Base-by-base conservation (phyloP, 2,888 invertebrate species). In the Andrena minutula region DNA sequence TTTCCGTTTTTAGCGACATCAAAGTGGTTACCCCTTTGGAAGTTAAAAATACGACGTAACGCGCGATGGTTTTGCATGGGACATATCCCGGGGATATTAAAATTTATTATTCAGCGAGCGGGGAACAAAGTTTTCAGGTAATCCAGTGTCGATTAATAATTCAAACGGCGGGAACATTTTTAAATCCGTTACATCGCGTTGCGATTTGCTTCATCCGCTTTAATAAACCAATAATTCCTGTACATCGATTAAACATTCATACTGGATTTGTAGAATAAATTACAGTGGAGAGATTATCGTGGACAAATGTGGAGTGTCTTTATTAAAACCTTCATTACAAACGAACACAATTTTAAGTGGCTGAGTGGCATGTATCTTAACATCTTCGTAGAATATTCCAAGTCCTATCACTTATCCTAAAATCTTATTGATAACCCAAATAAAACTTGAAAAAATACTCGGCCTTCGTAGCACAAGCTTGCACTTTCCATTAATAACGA, bases 111-210 rank as follows among this genome's bases (percentile, higher is more conserved):
- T 78, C 77, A 41, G 8, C 0, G 6, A 10, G 23, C 4, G 8
- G 23, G 35, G 28, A 41, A 16, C n/a, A 10, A 41, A 35, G 51
- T 16, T 56, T 41, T 8, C 10, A 16, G 12, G 3, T 35, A 66
- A 76, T 68, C 10, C 41, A 8, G 1, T 1, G 7, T 10, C 30
- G 53, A 69, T 79, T 41, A 65, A 79, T 79, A 58, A 79, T 70
- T 79, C 35, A 69, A 6, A 2, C n/a, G 51, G 12, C 5, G n/a
- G 7, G 26, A 76, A 23, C 10, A 41, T 58, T 78, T 30, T 58
- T 26, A 61, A 41, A 63, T 16, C 47, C 20, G 79, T 69, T 77
- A 64, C 63, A 64, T 35, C 47, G 60, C 32, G 75, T 26, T 30
- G 20, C 61, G 69, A 79, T 77, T 64, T 64, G 49, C 47, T 32